phyloP scores from a whole-genome alignment of 1,140 invertebrate genomes.

The Muscidifurax raptorellus region DNA sequence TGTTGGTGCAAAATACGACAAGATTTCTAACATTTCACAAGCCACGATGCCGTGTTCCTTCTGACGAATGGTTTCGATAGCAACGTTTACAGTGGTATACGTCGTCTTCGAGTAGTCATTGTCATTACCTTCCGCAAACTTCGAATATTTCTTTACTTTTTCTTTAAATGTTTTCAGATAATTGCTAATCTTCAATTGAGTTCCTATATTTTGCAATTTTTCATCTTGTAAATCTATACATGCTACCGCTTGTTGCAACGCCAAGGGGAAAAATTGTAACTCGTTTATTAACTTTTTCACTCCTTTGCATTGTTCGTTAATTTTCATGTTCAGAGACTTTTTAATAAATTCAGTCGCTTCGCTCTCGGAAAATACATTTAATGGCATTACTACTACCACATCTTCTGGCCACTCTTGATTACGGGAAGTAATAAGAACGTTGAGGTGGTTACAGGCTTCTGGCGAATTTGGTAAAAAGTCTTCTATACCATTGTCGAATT shows the following conservation, averaged over 20 bases:
- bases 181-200: neutral
- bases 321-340: neutral
- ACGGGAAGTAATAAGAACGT: slow-evolving; percentile 22
- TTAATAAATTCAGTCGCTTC: slow-evolving; percentile 17
- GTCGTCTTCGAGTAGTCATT: slow-evolving; percentile 53
- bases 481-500: slow-evolving; percentile 31
- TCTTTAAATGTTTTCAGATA: neutral
- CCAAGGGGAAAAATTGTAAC: slow-evolving; percentile 25
- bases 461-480: slow-evolving; percentile 13
- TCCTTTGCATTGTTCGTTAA: neutral
- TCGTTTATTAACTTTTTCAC: neutral
- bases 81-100: slow-evolving; percentile 52
- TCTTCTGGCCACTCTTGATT: slow-evolving; percentile 19
- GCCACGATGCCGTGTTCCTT: slow-evolving; percentile 40
- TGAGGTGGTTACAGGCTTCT: neutral
- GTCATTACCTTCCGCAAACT: neutral
- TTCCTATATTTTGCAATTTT: neutral
- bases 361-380: neutral
- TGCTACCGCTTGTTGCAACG: slow-evolving; percentile 17
- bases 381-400: slow-evolving; percentile 6
- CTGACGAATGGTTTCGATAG: slow-evolving; percentile 48
- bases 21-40: neutral
- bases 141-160: neutral
- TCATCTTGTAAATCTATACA: slow-evolving; percentile 10
- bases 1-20: neutral